Conservation (phyloP, 2,797 vertebrate genomes). For the Acanthis flammea region DNA sequence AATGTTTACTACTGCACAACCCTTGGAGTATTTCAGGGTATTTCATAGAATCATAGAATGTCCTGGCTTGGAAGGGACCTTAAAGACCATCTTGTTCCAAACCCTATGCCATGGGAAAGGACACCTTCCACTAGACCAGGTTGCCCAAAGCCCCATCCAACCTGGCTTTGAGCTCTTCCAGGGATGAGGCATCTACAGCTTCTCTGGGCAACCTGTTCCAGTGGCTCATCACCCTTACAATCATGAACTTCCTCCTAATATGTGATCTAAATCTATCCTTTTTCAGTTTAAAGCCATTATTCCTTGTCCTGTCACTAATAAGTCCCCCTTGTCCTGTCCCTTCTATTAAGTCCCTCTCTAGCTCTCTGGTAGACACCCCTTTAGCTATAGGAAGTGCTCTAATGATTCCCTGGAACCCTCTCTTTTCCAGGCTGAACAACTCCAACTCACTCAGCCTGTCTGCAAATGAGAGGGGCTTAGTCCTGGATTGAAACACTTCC, state of each 20-base stretch:
- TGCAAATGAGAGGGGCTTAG: background rate
- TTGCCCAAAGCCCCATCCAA: background rate
- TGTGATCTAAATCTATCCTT: background rate
- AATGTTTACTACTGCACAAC: background rate
- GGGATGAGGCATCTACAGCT: background rate
- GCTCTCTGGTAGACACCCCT: background rate
- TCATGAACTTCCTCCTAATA: background rate
- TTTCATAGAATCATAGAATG: background rate
- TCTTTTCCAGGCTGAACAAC: background rate
- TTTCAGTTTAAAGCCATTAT: background rate
- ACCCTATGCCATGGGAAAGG: background rate
- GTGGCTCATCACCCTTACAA: background rate
- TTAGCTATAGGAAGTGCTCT: background rate
- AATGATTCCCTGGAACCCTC: background rate
- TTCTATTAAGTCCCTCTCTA: background rate
- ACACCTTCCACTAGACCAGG: background rate
- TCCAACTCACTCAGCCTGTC: background rate
- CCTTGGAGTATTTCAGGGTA: background rate
- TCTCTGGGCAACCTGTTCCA: background rate
- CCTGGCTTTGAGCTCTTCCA: background rate
- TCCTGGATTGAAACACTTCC: background rate
- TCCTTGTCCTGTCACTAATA: background rate
- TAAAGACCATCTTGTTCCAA: background rate
- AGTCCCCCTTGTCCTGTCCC: background rate
- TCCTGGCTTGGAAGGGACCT: background rate